Evolutionary conservation across 2,113 vertebrate genomes (phyloP).

Genomic region (Podocnemis expansa): DNA sequence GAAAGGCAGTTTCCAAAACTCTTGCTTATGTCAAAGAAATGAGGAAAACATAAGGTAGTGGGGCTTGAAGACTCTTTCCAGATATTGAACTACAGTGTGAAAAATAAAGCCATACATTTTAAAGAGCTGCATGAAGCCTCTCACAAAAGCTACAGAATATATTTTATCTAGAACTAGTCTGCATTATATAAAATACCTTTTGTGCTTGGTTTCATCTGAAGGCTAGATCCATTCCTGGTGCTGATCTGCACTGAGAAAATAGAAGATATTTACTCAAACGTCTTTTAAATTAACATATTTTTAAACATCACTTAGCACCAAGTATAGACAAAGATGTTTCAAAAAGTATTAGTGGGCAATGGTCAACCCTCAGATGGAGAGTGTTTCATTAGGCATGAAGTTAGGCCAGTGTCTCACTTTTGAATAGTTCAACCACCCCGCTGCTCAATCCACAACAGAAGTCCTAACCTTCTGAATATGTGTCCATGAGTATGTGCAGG

Average conservation of each 20-base stretch:
- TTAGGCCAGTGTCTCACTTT: not conserved
- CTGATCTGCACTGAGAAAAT: not conserved
- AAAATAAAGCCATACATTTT: fast-evolving
- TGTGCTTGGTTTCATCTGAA: not conserved
- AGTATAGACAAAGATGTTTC: not conserved
- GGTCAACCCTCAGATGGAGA: not conserved
- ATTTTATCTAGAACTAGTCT: not conserved
- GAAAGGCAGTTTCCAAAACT: not conserved
- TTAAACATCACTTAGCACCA: not conserved
- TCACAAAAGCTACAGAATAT: not conserved
- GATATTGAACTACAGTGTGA: not conserved
- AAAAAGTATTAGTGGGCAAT: fast-evolving
- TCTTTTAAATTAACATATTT: not conserved
- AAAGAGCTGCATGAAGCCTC: not conserved
- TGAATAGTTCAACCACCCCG: not conserved
- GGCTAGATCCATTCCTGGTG: not conserved
- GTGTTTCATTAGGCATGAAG: fast-evolving
- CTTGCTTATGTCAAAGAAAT: not conserved
- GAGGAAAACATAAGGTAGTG: not conserved
- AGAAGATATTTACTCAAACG: fast-evolving
- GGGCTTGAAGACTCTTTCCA: not conserved
- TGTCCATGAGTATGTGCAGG: fast-evolving
- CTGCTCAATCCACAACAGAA: not conserved
- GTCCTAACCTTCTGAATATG: too few species aligned
- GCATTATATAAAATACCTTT: fast-evolving